Base-by-base conservation (phyloP, 2,113 vertebrate genomes). In the Globicephala melas region DNA sequence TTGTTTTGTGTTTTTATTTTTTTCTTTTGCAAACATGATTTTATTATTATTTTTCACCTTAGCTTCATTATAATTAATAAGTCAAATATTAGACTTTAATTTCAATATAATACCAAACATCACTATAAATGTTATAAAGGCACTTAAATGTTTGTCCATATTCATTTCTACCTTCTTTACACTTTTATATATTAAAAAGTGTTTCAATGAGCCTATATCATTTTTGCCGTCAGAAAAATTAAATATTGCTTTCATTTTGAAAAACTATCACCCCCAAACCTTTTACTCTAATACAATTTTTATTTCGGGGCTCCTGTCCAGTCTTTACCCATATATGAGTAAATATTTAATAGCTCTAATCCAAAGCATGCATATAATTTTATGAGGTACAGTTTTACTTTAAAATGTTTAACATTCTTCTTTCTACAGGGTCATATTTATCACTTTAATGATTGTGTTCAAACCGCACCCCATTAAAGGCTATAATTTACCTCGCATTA, bases 301-400 rank as follows among this genome's bases (percentile, higher is more conserved):
- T 96, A 89, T 84, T 96, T 68, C 6, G 81, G 63, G 92, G 25
- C 76, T 96, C 60, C 76, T 84, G 70, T 92, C 90, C 90, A 91
- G 38, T 94, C 65, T 97, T 93, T 83, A 86, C 74, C 65, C 65
- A 71, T 84, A 90, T 87, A 55, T 92, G 92, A 96, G 92, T 74
- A 93, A 95, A 86, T 88, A 85, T 92, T 97, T 94, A 97, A 95
- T 95, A 96, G 92, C 83, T 96, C 77, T 96, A 88, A 98, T 97
- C 94, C 71, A 90, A 90, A 87, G 38, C 76, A 60, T 68, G 60
- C 80, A 47, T 95, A 96, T 96, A 97, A 97, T 97, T 97, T 97
- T 96, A 96, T 90, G 92, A 97, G 87, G 95, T 67, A 71, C 88
- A 76, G 26, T 96, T 97, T 96, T 92, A 88, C 92, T 96, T 92